These are phyloP conservation scores for Lycodopsis pacificus DNA, from an alignment of 2,797 vertebrate genomes.

Conservation along the genomic window DNA sequence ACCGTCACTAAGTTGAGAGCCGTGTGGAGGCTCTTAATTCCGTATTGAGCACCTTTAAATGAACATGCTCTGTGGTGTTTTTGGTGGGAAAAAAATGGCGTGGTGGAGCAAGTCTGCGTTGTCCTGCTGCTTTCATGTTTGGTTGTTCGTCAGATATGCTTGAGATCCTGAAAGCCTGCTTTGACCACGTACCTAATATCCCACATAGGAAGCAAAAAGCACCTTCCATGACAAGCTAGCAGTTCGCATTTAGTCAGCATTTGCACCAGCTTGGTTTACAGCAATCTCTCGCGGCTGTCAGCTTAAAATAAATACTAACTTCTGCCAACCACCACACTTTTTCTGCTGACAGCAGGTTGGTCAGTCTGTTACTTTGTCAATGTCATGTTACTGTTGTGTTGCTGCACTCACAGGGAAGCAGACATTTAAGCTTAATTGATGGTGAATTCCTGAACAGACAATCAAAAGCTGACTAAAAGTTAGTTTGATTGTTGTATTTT, in stretches of 20 bases:
- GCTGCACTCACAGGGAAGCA: background rate
- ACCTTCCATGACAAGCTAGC: background rate
- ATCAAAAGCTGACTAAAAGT: background rate
- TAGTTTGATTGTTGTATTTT: constrained; percentile 3
- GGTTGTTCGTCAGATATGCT: background rate
- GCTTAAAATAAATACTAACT: background rate
- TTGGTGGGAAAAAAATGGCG: background rate
- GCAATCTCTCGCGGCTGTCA: background rate
- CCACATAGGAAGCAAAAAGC: background rate
- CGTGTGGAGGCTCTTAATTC: background rate
- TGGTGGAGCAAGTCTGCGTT: background rate
- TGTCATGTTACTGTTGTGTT: background rate
- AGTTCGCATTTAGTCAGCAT: background rate
- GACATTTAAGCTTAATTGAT: background rate
- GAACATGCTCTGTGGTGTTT: background rate
- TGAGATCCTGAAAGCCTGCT: background rate
- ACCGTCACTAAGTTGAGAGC: background rate
- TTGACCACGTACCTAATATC: background rate
- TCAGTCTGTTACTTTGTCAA: background rate
- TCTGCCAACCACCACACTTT: background rate
- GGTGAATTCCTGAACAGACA: background rate
- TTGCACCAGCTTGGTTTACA: background rate
- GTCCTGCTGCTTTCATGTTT: background rate
- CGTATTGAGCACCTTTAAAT: background rate
- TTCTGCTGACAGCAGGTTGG: background rate